A percentile compares a stretch with the other conserved stretches of the same genome.
Evolutionary conservation across 92 coral and sea anemone genomes (phyloP).

Genomic region (Zoanthus gigantus): DNA sequence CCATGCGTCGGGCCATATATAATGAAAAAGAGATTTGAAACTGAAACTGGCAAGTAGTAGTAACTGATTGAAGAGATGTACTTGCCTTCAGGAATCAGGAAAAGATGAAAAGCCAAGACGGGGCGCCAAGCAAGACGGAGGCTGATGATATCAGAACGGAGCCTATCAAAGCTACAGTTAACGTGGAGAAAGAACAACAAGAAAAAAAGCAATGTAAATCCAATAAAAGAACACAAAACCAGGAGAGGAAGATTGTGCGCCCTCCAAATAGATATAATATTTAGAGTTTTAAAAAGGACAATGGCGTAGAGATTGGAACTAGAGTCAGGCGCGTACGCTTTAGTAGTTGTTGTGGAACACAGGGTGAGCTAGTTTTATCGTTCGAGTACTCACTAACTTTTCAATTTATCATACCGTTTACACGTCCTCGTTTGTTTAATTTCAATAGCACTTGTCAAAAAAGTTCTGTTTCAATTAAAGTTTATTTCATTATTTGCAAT

Average conservation of each 20-base stretch:
- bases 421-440: too few species aligned
- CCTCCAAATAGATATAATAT: background rate
- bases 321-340: background rate
- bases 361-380: background rate
- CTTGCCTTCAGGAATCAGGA: background rate
- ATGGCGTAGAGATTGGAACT: background rate
- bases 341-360: background rate
- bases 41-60: background rate
- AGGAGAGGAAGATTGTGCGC: background rate
- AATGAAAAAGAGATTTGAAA: constrained; percentile 21
- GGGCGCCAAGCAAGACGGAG: background rate
- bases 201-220: background rate
- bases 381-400: background rate
- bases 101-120: background rate
- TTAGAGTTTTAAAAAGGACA: background rate
- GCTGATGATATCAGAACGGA: background rate
- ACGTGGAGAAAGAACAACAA: background rate
- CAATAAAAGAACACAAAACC: background rate
- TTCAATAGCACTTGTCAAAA: too few species aligned
- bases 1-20: constrained; percentile 52
- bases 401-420: too few species aligned
- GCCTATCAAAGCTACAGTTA: background rate
- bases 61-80: constrained; percentile 11
- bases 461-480: too few species aligned
- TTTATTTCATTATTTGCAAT: too few species aligned